Percentiles rank a stretch among this genome's conserved stretches.
Evolutionary conservation across 2,888 invertebrate species (phyloP).

Genomic region (Scaeva pyrastri): DNA sequence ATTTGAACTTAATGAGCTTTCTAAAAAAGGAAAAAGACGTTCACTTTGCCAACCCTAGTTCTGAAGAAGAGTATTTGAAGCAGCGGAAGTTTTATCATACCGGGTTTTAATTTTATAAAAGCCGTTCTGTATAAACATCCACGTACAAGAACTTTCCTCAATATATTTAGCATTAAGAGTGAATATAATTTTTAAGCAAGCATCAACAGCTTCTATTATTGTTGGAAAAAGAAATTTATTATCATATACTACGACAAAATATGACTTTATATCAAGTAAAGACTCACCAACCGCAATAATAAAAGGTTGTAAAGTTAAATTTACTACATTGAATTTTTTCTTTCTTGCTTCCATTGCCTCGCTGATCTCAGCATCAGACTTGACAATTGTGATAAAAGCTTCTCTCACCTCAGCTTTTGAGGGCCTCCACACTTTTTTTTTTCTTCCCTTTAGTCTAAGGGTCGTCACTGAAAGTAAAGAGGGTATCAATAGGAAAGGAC

Average conservation of each 20-base stretch:
- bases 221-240: neutral
- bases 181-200: constrained; percentile 1
- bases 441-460: neutral
- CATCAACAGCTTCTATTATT: neutral
- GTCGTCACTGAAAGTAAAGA: neutral
- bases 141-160: neutral
- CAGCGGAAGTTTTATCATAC: neutral
- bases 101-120: constrained; percentile 12
- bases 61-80: neutral
- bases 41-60: neutral
- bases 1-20: neutral
- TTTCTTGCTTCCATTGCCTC: constrained; percentile 1
- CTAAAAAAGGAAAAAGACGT: neutral
- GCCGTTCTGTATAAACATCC: constrained; percentile 3
- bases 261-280: neutral
- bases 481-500: neutral
- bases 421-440: constrained; percentile 2
- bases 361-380: neutral
- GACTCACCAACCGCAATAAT: constrained; percentile 19
- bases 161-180: neutral
- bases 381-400: neutral
- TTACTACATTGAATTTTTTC: neutral
- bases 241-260: neutral
- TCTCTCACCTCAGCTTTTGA: neutral
- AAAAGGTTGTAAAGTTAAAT: neutral